phyloP scores from a whole-genome alignment of 2,113 vertebrate species.

The Raphicerus campestris region DNA sequence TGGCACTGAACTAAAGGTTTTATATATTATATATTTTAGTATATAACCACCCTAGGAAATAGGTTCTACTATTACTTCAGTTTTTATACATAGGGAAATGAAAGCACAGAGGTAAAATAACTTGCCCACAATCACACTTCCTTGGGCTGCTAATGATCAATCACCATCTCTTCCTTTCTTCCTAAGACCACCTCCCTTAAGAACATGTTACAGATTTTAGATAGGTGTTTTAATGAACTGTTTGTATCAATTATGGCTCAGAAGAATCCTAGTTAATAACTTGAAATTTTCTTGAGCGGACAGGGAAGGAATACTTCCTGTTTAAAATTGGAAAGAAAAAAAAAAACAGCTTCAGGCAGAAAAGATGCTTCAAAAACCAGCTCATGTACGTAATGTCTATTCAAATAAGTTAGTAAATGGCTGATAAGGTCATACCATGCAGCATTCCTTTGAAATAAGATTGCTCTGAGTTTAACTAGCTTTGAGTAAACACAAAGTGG shows the following conservation, averaged over 20 bases:
- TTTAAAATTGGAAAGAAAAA: background rate
- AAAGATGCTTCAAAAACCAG: slow-evolving; percentile 30
- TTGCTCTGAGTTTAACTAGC: background rate
- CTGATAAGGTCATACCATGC: background rate
- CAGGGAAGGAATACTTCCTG: background rate
- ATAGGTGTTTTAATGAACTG: background rate
- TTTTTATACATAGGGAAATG: background rate
- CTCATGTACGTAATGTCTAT: background rate
- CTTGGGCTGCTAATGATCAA: background rate
- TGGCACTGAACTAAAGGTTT: slow-evolving; percentile 3
- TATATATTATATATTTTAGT: background rate
- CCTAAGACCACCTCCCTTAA: background rate
- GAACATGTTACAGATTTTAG: background rate
- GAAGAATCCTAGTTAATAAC: background rate
- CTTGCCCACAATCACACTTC: background rate
- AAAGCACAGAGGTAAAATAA: background rate
- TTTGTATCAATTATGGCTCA: background rate
- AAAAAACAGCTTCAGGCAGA: background rate
- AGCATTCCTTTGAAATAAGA: background rate
- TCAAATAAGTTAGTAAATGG: background rate
- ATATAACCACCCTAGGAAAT: background rate
- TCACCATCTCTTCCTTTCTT: background rate
- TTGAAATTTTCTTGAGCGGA: background rate
- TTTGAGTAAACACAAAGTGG: background rate
- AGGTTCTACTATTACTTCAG: background rate